Percentiles rank a stretch among this genome's conserved stretches.
Evolutionary conservation across 2,888 invertebrate species (phyloP).

Genomic region (Stegophylla sp.): DNA sequence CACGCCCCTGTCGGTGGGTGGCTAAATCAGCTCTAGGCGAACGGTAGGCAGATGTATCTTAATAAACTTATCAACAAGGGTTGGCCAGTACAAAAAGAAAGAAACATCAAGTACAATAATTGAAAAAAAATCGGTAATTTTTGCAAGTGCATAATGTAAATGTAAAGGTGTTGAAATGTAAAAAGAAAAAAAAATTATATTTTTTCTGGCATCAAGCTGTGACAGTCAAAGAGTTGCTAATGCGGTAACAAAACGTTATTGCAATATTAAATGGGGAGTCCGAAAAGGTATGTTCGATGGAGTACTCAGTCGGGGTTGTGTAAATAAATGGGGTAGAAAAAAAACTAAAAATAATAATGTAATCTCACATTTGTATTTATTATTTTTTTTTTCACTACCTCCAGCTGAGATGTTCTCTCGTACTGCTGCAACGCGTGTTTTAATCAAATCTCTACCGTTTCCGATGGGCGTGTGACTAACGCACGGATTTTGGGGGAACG

Average conservation of each 20-base stretch:
- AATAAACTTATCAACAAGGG: slow-evolving; percentile 49
- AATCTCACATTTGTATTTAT: slow-evolving; percentile 21
- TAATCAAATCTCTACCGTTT: slow-evolving; percentile 47
- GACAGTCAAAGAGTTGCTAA: slow-evolving; percentile 57
- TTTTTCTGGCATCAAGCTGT: slow-evolving; percentile 47
- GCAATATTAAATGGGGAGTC: slow-evolving; percentile 11
- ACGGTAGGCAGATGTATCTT: slow-evolving; percentile 50
- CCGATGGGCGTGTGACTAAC: slow-evolving; percentile 37
- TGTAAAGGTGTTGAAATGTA: slow-evolving; percentile 40
- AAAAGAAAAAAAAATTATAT: slow-evolving; percentile 10
- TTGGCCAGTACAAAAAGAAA: not conserved
- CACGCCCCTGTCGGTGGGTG: slow-evolving; percentile 42
- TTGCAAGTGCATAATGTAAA: slow-evolving; percentile 30
- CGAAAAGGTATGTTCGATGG: slow-evolving; percentile 7
- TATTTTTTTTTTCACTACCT: slow-evolving; percentile 32
- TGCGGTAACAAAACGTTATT: slow-evolving; percentile 43
- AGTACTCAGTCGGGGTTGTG: slow-evolving; percentile 50
- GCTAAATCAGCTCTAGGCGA: slow-evolving; percentile 25
- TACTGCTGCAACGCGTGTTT: not conserved
- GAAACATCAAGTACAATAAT: slow-evolving; percentile 26
- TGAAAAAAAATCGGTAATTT: slow-evolving; percentile 38
- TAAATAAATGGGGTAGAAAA: slow-evolving; percentile 54
- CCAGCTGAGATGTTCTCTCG: slow-evolving; percentile 51
- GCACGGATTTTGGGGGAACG: not conserved
- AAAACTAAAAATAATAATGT: slow-evolving; percentile 31